phyloP scores from a whole-genome alignment of 1,140 invertebrate species.

The Arion vulgaris region DNA sequence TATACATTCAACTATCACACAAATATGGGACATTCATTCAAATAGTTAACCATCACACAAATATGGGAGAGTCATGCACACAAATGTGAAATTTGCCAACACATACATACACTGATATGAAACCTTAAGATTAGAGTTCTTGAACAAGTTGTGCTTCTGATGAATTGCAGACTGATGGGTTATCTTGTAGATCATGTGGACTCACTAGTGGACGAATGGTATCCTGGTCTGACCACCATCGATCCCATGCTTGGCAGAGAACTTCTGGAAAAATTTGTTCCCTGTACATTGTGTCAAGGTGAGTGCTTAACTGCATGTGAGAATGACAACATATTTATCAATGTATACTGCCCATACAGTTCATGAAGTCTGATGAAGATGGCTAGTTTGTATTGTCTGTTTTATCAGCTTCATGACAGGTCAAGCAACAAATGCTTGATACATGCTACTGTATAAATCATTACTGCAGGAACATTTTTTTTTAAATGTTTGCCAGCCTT shows the following conservation, averaged over 20 bases:
- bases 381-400: too few species aligned
- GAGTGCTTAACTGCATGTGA: background rate
- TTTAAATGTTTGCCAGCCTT: too few species aligned
- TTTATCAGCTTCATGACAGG: background rate
- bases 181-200: slow-evolving; percentile 96
- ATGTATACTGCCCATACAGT: background rate
- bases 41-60: background rate
- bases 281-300: slow-evolving; percentile 80
- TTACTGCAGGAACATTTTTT: too few species aligned
- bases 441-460: too few species aligned
- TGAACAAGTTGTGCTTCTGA: background rate
- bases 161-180: slow-evolving; percentile 83
- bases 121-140: too few species aligned
- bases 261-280: slow-evolving; percentile 92
- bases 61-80: background rate
- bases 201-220: slow-evolving; percentile 98
- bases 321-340: background rate
- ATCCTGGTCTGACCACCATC: slow-evolving; percentile 92
- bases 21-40: background rate
- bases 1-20: background rate
- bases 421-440: too few species aligned
- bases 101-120: too few species aligned
- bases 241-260: slow-evolving; percentile 97
- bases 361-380: background rate
- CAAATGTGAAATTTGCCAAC: too few species aligned